Evolutionary conservation across 1,140 invertebrate species (phyloP), one percentile per base, ranked within the genome.

Genomic region (Myzus persicae): DNA sequence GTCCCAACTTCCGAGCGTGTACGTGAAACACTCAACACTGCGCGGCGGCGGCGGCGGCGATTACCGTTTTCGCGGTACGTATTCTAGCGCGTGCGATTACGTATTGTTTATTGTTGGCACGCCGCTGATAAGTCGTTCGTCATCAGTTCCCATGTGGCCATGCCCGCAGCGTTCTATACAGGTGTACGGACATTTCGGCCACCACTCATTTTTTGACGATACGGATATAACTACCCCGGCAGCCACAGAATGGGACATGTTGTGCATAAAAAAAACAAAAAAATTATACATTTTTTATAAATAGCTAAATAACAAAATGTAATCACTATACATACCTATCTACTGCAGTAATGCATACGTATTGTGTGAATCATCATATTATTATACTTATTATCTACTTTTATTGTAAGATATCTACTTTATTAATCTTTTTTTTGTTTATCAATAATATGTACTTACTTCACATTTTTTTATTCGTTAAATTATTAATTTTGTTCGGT

Each of bases 1-100:
- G 82, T 42, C 82, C 6, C 22, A 24, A 81, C n/a, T 36, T 20
- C 76, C 36, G 36, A 81, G 81, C 81, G 38, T 40, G 81, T 84
- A 84, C 81, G 81, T 84, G 38, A 22, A 84, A 40, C 81, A 84
- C 81, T 84, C 81, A 8, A 84, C 81, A 84, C 81, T 84, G 36
- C 38, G 81, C 81, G 20, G 8, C 36, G 81, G 81, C 81, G 20
- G 8, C 36, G 81, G 22, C 38, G 36, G 7, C 81, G 36, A 40
- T 38, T 84, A 84, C 38, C 22, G 81, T 84, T 84, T 67, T 84
- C 3, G 8, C 8, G 38, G 20, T 84, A 84, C 81, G 36, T 18
- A 48, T 22, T 20, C 38, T 38, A 84, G 38, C 36, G 14, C 31
- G 38, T 5, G 81, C 81, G 81, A 38, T 84, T 84, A 84, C 81